Conservation (phyloP, 2,797 vertebrate species). For the Lophius americanus region DNA sequence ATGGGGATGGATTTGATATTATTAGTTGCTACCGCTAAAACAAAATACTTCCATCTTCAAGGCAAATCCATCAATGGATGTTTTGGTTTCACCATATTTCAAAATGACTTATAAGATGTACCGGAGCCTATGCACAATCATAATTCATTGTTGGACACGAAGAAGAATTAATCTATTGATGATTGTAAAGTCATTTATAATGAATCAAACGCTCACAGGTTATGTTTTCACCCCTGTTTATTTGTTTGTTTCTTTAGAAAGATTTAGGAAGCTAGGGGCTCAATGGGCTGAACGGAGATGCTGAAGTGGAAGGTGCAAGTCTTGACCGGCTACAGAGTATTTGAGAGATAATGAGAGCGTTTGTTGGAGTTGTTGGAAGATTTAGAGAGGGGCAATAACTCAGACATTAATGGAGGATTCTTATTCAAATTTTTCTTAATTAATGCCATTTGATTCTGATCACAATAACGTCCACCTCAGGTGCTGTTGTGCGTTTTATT, state of each 20-base stretch:
- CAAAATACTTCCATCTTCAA: constrained; percentile 45
- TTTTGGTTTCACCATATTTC: constrained; percentile 17
- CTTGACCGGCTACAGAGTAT: too few relatives aligned
- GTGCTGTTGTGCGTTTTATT: too few relatives aligned
- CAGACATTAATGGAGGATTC: too few relatives aligned
- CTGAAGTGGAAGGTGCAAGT: too few relatives aligned
- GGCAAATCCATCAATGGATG: constrained; percentile 54
- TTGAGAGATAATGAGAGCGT: too few relatives aligned
- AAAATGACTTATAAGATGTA: constrained; percentile 20
- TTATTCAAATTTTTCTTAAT: too few relatives aligned
- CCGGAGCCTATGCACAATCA: constrained; percentile 33
- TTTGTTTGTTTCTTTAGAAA: not conserved
- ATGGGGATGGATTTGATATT: constrained; percentile 74
- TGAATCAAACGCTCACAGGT: constrained; percentile 16
- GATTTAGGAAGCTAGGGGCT: too few relatives aligned
- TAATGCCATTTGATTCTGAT: too few relatives aligned
- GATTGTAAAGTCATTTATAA: constrained; percentile 33
- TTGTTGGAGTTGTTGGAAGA: too few relatives aligned
- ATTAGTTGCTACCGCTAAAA: constrained; percentile 79
- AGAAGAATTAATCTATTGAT: constrained; percentile 31
- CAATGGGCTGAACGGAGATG: too few relatives aligned
- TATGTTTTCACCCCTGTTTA: not conserved
- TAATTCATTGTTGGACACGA: constrained; percentile 29
- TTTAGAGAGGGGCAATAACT: too few relatives aligned
- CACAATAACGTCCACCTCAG: too few relatives aligned